Evolutionary conservation across 2,113 vertebrate genomes (phyloP), one percentile per base, ranked within the genome.

Genomic region (Nerophis lumbriciformis): DNA sequence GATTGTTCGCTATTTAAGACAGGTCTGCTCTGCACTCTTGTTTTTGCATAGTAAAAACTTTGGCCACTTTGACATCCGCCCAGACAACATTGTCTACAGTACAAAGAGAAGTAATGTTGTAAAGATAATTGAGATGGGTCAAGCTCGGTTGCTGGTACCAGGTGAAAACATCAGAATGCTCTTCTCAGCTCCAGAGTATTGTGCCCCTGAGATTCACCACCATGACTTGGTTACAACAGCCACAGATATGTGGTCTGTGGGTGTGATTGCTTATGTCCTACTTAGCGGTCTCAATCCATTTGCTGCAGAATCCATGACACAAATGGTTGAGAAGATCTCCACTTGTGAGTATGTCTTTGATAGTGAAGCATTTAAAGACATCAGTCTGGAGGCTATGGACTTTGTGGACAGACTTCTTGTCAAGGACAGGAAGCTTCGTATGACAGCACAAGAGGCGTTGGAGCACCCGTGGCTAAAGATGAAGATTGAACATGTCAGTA

Each of bases 241-340:
- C 69, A 98, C 93, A 1, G 97, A 99, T 66, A 99, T 99, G 97
- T 99, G 97, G 97, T 96, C 97, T 63, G 92, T 99, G 60, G 97
- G 97, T 79, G 93, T 92, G 4, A 71, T 99, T 79, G 91, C 94
- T 2, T 99, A 99, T 4, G 88, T 98, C 76, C 90, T 99, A n/a
- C 90, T 99, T 62, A 93, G 95, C 73, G 97, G 97, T 63, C 86
- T 94, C 53, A 99, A 99, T 88, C 97, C 96, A 67, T 99, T 99
- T 87, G 87, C 91, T 59, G 94, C 95, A 74, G 96, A 99, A 89
- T 97, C 95, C 63, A 91, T 88, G 61, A 95, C 95, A 65, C 94
- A 98, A 85, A 90, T 91, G 65, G 93, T 94, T 84, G 97, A 99
- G 77, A 96, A 94, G 76, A 98, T 98, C 79, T 91, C 89, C 63